These are phyloP conservation scores for Druceiella hillmani DNA, from an alignment of 2,888 invertebrate species.

Conservation along the genomic window DNA sequence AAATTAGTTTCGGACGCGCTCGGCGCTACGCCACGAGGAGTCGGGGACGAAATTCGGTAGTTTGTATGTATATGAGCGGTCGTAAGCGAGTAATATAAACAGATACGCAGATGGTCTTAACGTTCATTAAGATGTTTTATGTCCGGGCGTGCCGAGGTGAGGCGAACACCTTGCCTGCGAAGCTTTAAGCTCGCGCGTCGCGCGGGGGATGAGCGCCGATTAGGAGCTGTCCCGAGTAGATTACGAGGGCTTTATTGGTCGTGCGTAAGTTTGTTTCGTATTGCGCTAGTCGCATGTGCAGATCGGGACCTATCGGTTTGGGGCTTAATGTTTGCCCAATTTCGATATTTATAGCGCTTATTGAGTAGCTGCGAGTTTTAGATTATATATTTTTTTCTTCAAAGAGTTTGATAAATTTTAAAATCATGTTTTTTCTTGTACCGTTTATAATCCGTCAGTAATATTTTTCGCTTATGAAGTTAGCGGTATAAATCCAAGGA, in stretches of 20 bases:
- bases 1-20: constrained; percentile 55
- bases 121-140: constrained; percentile 57
- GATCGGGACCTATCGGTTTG: too few species aligned
- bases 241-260: background rate
- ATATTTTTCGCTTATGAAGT: too few species aligned
- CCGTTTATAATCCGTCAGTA: too few species aligned
- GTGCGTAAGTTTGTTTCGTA: too few species aligned
- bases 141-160: constrained; percentile 35
- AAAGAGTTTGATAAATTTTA: too few species aligned
- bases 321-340: too few species aligned
- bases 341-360: too few species aligned
- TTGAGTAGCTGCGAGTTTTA: too few species aligned
- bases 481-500: too few species aligned
- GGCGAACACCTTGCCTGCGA: background rate
- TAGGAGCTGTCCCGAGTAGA: background rate
- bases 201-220: background rate
- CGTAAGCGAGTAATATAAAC: constrained; percentile 36
- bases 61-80: constrained; percentile 54
- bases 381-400: too few species aligned
- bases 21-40: constrained; percentile 25
- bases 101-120: constrained; percentile 49
- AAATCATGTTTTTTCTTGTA: too few species aligned
- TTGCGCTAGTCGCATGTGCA: too few species aligned
- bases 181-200: constrained; percentile 3
- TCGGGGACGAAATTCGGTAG: constrained; percentile 33